Conservation (phyloP, 2,888 invertebrate species). For the Eupeodes latifasciatus region DNA sequence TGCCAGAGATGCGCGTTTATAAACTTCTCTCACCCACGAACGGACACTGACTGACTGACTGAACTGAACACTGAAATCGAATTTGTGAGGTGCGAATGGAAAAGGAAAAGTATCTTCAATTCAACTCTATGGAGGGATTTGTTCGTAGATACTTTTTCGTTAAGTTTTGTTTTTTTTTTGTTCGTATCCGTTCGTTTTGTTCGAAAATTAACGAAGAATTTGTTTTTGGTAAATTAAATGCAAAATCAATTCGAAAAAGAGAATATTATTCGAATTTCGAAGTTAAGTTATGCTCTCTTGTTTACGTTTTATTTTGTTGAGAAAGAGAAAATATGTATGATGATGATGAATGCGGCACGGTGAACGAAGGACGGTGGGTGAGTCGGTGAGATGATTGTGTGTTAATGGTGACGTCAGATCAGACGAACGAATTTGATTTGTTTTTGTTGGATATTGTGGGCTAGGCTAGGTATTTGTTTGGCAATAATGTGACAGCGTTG, state of each 20-base stretch:
- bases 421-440: slow-evolving; percentile 3
- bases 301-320: slow-evolving; percentile 43
- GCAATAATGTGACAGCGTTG: not conserved
- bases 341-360: not conserved
- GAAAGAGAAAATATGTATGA: slow-evolving; percentile 11
- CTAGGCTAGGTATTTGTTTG: not conserved
- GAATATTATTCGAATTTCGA: slow-evolving; percentile 10
- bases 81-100: slow-evolving; percentile 59
- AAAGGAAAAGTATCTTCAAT: slow-evolving; percentile 61
- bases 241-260: slow-evolving; percentile 8
- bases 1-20: slow-evolving; percentile 47
- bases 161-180: slow-evolving; percentile 36
- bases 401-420: not conserved
- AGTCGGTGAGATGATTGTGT: no score
- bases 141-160: slow-evolving; percentile 64
- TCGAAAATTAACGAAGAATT: slow-evolving; percentile 39
- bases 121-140: slow-evolving; percentile 21
- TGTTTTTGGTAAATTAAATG: not conserved
- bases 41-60: slow-evolving; percentile 74
- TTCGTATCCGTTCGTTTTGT: slow-evolving; percentile 40
- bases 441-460: slow-evolving; percentile 6
- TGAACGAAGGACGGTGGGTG: no score
- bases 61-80: slow-evolving; percentile 33
- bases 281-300: slow-evolving; percentile 17
- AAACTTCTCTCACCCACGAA: slow-evolving; percentile 71